Evolutionary conservation across 2,888 invertebrate genomes (phyloP).

Genomic region (Pilophorus perplexus): DNA sequence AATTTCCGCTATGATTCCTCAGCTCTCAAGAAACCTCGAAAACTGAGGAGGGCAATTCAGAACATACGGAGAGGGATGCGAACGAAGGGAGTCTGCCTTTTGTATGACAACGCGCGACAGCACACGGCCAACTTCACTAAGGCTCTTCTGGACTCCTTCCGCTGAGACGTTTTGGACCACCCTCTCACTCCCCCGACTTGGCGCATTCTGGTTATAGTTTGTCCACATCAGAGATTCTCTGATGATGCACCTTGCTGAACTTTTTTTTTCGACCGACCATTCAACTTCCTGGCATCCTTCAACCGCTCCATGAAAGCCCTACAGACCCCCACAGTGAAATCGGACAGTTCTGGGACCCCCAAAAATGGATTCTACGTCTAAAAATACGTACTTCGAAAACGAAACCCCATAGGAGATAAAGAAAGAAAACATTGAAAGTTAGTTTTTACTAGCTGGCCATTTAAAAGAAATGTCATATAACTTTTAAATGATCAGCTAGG

Average conservation of each 20-base stretch:
- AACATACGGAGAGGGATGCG: constrained; percentile 46
- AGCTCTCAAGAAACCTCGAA: constrained; percentile 35
- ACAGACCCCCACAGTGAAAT: too few relatives aligned
- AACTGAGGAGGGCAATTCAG: constrained; percentile 43
- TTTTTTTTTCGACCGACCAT: neutral
- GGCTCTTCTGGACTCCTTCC: constrained; percentile 35
- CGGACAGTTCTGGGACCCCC: too few relatives aligned
- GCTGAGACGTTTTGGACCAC: constrained; percentile 44
- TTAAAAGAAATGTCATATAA: too few relatives aligned
- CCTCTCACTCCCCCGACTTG: constrained; percentile 20
- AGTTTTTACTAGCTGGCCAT: too few relatives aligned
- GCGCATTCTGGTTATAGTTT: constrained; percentile 38
- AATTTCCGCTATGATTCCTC: too few relatives aligned
- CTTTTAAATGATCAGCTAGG: too few relatives aligned
- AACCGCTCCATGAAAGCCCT: too few relatives aligned
- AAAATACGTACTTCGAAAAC: too few relatives aligned
- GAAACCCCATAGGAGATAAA: neutral
- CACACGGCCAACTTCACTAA: constrained; percentile 42
- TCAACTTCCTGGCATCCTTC: neutral
- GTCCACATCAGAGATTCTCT: constrained; percentile 29
- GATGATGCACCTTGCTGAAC: constrained; percentile 29
- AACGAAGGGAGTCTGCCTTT: constrained; percentile 41
- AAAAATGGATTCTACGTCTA: too few relatives aligned
- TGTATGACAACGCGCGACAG: constrained; percentile 46
- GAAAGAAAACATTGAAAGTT: too few relatives aligned